phyloP scores from a whole-genome alignment of 2,113 vertebrate genomes.

The Pseudopipra pipra region DNA sequence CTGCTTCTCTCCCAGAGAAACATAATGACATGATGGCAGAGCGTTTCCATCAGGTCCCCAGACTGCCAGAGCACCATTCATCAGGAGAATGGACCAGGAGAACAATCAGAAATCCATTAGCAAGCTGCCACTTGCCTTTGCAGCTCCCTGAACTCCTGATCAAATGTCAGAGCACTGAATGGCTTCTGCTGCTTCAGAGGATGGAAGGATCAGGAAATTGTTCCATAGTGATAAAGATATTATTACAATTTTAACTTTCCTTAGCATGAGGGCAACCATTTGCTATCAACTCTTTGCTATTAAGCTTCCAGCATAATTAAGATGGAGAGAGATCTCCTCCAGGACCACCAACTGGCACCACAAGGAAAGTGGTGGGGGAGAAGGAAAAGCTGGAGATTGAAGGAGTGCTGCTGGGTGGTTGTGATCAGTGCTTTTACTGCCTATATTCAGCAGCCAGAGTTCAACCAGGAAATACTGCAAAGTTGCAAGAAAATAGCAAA shows the following conservation, averaged over 20 bases:
- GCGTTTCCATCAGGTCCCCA: not conserved
- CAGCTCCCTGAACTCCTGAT: not conserved
- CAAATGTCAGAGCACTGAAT: constrained; percentile 5
- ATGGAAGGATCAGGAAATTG: not conserved
- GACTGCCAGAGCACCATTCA: not conserved
- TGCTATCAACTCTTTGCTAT: not conserved
- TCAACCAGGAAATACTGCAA: not conserved
- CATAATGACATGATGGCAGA: not conserved
- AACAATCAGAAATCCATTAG: constrained; percentile 62
- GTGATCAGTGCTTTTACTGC: not conserved
- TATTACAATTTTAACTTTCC: constrained; percentile 9
- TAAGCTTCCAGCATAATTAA: not conserved
- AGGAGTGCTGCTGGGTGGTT: not conserved
- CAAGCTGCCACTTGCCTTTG: not conserved
- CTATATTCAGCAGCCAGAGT: not conserved
- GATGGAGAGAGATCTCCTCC: not conserved
- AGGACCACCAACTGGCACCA: not conserved
- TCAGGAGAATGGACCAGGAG: constrained; percentile 30
- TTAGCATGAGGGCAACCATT: not conserved
- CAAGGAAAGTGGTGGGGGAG: not conserved
- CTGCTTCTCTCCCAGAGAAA: not conserved
- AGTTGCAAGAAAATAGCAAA: not conserved
- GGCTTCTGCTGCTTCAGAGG: not conserved
- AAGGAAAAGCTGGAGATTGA: not conserved
- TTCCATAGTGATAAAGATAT: not conserved